A percentile compares a stretch with the other conserved stretches of the same genome.
Evolutionary conservation across 2,113 vertebrate species (phyloP).

Genomic region (Phycodurus eques): DNA sequence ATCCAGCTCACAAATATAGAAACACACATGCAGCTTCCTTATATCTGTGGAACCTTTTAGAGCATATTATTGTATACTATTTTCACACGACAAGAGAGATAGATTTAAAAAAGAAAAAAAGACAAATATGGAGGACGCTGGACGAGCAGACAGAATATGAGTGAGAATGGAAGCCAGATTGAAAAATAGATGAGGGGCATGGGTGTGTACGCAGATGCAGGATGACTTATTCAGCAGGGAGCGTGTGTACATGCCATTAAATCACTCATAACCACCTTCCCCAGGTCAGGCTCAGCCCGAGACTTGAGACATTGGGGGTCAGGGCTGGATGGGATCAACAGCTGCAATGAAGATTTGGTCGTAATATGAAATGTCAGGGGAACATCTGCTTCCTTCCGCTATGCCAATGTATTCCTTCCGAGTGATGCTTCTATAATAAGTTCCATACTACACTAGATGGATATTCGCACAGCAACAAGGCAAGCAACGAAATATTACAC

Average conservation of each 20-base stretch:
- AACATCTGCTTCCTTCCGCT: slow-evolving; percentile 52
- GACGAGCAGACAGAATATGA: slow-evolving; percentile 19
- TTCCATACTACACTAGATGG: slow-evolving; percentile 43
- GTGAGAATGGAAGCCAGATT: slow-evolving; percentile 39
- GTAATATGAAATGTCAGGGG: slow-evolving; percentile 42
- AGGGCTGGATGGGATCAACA: slow-evolving; percentile 32
- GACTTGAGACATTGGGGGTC: slow-evolving; percentile 10
- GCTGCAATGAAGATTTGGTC: slow-evolving; percentile 29
- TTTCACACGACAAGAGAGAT: slow-evolving; percentile 2
- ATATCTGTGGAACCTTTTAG: slow-evolving; percentile 19
- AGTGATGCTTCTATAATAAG: slow-evolving; percentile 42
- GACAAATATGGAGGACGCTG: slow-evolving; percentile 3
- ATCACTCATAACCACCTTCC: slow-evolving; percentile 43
- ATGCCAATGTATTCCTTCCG: slow-evolving; percentile 16
- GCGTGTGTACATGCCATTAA: slow-evolving; percentile 60
- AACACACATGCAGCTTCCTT: not conserved
- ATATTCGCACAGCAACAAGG: slow-evolving; percentile 28
- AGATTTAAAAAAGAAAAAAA: slow-evolving; percentile 12
- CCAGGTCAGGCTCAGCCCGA: slow-evolving; percentile 32
- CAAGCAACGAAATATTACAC: slow-evolving; percentile 9
- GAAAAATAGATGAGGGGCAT: slow-evolving; percentile 72
- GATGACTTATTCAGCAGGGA: slow-evolving; percentile 71
- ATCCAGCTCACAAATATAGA: not conserved
- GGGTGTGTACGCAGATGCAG: slow-evolving; percentile 50
- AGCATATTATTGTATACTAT: slow-evolving; percentile 13